Evolutionary conservation across 1,140 invertebrate species (phyloP).

Genomic region (Bombus soroeensis): DNA sequence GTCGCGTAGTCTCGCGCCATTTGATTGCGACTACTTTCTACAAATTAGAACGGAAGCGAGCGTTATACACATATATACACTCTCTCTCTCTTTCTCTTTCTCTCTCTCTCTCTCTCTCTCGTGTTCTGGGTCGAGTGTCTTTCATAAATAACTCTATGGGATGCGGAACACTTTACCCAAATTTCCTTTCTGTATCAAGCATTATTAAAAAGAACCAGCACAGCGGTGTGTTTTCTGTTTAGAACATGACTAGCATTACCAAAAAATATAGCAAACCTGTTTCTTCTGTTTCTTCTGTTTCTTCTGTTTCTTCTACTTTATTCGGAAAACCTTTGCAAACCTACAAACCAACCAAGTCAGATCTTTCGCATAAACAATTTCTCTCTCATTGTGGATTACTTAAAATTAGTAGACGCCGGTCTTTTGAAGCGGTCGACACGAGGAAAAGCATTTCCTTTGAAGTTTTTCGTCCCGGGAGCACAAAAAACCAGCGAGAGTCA

Average conservation of each 20-base stretch:
- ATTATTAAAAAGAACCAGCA: neutral
- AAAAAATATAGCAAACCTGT: neutral
- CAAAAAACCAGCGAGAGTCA: neutral
- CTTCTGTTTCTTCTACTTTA: neutral
- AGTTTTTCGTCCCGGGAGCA: neutral
- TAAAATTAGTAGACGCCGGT: neutral
- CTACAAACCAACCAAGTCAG: neutral
- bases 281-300: neutral
- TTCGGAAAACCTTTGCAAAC: neutral
- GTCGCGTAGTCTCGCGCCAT: neutral
- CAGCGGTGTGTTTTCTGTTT: no score
- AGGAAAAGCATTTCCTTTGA: conserved; percentile 20
- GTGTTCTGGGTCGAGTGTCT: conserved; percentile 5
- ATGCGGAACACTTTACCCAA: neutral
- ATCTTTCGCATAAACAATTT: neutral
- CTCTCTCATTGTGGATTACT: neutral
- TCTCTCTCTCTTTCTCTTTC: neutral
- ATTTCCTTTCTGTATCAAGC: neutral
- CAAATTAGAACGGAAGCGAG: conserved; percentile 27
- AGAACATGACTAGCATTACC: neutral
- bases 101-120: no score
- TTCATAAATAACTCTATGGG: neutral
- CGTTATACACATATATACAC: neutral
- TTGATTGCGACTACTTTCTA: conserved; percentile 15
- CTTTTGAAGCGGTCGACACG: neutral